Evolutionary conservation across 2,888 invertebrate species (phyloP).

Genomic region (Noctua fimbriata): DNA sequence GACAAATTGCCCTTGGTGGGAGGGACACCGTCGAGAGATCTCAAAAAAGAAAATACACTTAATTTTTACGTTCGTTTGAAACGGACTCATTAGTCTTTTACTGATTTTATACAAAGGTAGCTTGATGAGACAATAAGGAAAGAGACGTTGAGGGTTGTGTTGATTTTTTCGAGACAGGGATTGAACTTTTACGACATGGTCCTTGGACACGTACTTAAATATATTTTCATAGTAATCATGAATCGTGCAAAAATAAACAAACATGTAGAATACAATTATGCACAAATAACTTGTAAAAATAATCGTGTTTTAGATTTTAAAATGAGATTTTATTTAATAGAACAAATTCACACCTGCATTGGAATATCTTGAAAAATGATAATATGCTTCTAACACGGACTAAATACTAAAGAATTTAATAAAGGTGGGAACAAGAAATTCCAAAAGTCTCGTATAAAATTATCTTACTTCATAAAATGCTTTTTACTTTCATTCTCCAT

Average conservation of each 20-base stretch:
- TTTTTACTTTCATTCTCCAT: not conserved
- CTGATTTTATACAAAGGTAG: constrained; percentile 13
- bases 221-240: not conserved
- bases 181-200: not conserved
- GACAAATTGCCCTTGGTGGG: constrained; percentile 38
- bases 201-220: not conserved
- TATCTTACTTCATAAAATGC: not conserved
- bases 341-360: not conserved
- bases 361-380: not conserved
- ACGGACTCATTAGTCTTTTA: constrained; percentile 32
- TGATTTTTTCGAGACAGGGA: not conserved
- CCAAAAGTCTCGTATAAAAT: not conserved
- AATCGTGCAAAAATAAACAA: not conserved
- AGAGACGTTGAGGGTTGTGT: not conserved
- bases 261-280: not conserved
- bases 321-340: not conserved
- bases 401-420: not conserved
- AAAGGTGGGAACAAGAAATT: not conserved
- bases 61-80: constrained; percentile 40
- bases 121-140: constrained; percentile 4
- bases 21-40: not conserved
- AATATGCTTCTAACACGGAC: not conserved
- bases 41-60: constrained; percentile 28
- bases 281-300: not conserved
- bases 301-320: not conserved